Evolutionary conservation across 2,888 invertebrate genomes (phyloP), one percentile per base, ranked within the genome.

Genomic region (Apodemia mormo): DNA sequence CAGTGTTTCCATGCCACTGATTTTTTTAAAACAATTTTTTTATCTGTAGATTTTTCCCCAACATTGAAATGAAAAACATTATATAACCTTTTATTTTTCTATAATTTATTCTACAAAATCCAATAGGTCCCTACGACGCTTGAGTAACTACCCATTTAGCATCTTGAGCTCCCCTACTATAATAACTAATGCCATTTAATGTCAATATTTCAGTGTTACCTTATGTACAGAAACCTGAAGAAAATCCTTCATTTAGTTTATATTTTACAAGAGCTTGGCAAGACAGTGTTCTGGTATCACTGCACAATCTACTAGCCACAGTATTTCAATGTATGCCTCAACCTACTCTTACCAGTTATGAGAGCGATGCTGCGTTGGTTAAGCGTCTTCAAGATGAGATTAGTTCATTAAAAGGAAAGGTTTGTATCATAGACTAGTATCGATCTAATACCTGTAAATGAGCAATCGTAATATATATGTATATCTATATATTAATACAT

Each of bases 231-330:
- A 97, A 96, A 85, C 98, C 98, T 0, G 98, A 98, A 87, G 98
- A 98, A 80, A 97, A 97, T 82, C 96, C 97, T 14, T 94, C 95
- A 54, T 99, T 98, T 88, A 95, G 97, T 22, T 94, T 97, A 69
- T 98, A 97, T 88, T 99, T 98, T 88, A 97, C 97, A 9, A 96
- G 97, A 75, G 97, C 97, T 71, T 99, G 99, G 99, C 98, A 98
- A 85, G 99, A 99, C 84, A 98, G 98, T 43, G 95, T 98, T 79
- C 91, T 98, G 70, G 96, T 95, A 1, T 99, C 99, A 0, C 92
- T 99, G 54, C 97, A 98, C 85, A 99, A 99, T 89, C 97, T 99
- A 82, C 92, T 99, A 56, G 97, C 98, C 14, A 97, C 98, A 0
- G 96, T 98, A 73, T 97, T 94, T 77, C 94, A 97, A 94, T 97